Percentiles rank a stretch among this genome's conserved stretches.
Conservation (phyloP, 1,140 invertebrate genomes). For the Drosophila nebulosa region DNA sequence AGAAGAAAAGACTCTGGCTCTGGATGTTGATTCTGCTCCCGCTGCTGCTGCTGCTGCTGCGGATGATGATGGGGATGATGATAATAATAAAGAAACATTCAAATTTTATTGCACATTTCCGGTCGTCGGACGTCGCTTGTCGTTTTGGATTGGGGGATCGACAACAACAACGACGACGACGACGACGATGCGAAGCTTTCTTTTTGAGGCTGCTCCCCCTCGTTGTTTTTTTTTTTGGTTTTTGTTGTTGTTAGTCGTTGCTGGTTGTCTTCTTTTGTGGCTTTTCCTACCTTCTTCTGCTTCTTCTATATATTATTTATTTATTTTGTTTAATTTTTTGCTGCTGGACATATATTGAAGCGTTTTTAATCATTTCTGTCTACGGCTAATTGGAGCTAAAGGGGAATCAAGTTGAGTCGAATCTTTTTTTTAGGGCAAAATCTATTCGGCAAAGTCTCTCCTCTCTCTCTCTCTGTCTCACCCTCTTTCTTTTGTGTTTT, state of each 20-base stretch:
- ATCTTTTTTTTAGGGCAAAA: too few relatives aligned
- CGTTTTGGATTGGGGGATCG: conserved; percentile 41
- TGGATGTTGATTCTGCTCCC: conserved; percentile 25
- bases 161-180: conserved; percentile 4
- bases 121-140: conserved; percentile 49
- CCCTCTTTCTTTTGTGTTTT: too few relatives aligned
- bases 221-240: conserved; percentile 9
- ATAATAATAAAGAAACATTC: conserved; percentile 79
- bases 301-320: conserved; percentile 29
- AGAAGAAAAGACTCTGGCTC: conserved; percentile 34
- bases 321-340: conserved; percentile 20
- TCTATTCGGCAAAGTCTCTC: too few relatives aligned
- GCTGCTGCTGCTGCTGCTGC: conserved; percentile 41
- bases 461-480: too few relatives aligned
- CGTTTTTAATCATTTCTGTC: conserved; percentile 17
- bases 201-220: conserved; percentile 36
- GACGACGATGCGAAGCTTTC: conserved; percentile 33
- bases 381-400: conserved; percentile 1
- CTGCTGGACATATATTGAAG: conserved; percentile 3
- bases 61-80: conserved; percentile 74
- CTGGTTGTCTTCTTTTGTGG: conserved; percentile 12
- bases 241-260: conserved; percentile 3
- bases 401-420: background rate
- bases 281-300: conserved; percentile 10
- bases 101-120: conserved; percentile 81